Base-by-base conservation (phyloP, 2,113 vertebrate species). In the Macrotus californicus region DNA sequence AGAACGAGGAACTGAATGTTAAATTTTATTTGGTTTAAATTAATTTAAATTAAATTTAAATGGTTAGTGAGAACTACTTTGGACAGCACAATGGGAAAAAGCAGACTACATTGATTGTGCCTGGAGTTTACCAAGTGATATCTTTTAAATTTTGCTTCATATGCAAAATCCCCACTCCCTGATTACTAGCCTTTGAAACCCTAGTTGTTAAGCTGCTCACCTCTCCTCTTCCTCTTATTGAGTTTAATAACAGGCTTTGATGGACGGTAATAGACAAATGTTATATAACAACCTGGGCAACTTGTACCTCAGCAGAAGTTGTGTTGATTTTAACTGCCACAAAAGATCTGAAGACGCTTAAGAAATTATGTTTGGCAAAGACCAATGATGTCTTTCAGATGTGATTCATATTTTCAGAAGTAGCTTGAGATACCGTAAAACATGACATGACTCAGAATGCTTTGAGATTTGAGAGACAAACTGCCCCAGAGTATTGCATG, bases 381-480 rank as follows among this genome's bases (percentile, higher is more conserved):
- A 83, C 19, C 29, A 84, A 26, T 80, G 21, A 70, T 50, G 59
- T 52, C 79, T 72, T 69, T 70, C 61, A 39, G 4, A 67, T n/a
- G n/a, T n/a, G n/a, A n/a, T n/a, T n/a, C n/a, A n/a, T n/a, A n/a
- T 92, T 76, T 94, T 59, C 80, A 84, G 12, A 89, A 91, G 83
- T 64, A 80, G 29, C 50, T 92, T 79, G 61, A 82, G 48, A 56
- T 54, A 16, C 36, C 82, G 61, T 80, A 24, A 94, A 77, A 86
- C 50, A 66, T 19, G 56, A 18, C 66, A 43, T 82, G 61, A 73
- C 48, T 95, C 72, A 72, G 54, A 93, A 69, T 8, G 21, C 56
- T 9, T 48, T 61, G 50, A 84, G 36, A 70, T 89, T 48, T 93
- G 72, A 89, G 77, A 93, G 90, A 72, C n/a, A 80, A n/a, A 56